Base-by-base conservation (phyloP, 1,140 invertebrate species). In the Venustaconcha ellipsiformis region DNA sequence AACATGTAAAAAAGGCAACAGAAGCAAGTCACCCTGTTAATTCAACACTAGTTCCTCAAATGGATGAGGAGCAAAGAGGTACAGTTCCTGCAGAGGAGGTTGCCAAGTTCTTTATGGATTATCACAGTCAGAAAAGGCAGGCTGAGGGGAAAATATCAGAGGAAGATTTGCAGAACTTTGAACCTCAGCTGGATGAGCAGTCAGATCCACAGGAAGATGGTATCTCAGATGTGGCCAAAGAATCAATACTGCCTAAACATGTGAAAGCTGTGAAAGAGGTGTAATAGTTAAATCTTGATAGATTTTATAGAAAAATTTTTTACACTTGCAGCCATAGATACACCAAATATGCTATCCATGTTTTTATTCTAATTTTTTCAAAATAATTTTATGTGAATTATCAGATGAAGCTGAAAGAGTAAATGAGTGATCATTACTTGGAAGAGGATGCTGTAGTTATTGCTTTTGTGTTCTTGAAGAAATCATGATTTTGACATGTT, bases 251-350 rank as follows among this genome's bases (percentile, higher is more conserved):
- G 23, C 86, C 86, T 5, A 59, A 74, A 57, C 85, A 87, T 80
- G 73, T 87, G 15, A 57, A 57, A n/a, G 71, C 77, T 70, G 80
- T 87, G 6, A 84, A 82, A 70, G 79, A 85, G 74, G 84, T 83
- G 4, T 48, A 11, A 48, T 48, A 70, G 64, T 66, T 74, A 18
- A 14, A n/a, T 60, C 26, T 23, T 67, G 18, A 30, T 23, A 26
- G 67, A 48, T 57, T 18, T 57, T 30, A 67, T 14, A 18, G 18
- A 48, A 18, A 2, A 18, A 2, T 48, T 14, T 30, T 67, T 5
- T 14, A 18, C 30, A 3, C 37, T 48, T 48, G 37, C 37, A 5
- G 37, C 5, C 8, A 48, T 48, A 11, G 37, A 48, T 6, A 11
- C 6, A 48, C 37, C 37, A 8, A 48, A 48, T 48, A 48, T 48